Percentiles rank a stretch among this genome's conserved stretches.
phyloP scores from a whole-genome alignment of 1,140 invertebrate genomes.

The Drosophila oshimai region DNA sequence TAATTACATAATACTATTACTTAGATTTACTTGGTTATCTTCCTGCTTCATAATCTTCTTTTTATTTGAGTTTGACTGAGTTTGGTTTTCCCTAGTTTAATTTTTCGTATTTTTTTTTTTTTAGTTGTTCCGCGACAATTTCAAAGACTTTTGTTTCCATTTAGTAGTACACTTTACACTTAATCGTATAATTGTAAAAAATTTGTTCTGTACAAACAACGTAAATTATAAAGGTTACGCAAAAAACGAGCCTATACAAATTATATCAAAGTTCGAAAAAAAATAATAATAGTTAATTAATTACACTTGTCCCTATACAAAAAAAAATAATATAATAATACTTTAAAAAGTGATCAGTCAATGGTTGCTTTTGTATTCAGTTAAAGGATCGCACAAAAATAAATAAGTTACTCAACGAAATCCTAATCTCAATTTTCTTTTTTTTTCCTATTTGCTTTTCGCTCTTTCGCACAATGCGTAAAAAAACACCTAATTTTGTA shows the following conservation, averaged over 20 bases:
- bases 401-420: conserved; percentile 59
- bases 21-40: conserved; percentile 64
- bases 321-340: conserved; percentile 74
- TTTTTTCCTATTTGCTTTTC: conserved; percentile 14
- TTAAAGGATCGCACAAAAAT: conserved; percentile 52
- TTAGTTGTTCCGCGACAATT: conserved; percentile 73
- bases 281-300: conserved; percentile 39
- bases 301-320: conserved; percentile 68
- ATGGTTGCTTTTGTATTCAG: conserved; percentile 65
- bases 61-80: conserved; percentile 29
- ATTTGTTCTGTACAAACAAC: conserved; percentile 61
- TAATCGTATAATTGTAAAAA: conserved; percentile 68
- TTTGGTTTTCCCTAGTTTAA: conserved; percentile 42
- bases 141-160: conserved; percentile 74
- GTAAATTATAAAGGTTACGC: conserved; percentile 35
- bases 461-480: conserved; percentile 9
- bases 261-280: conserved; percentile 36
- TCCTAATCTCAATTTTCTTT: conserved; percentile 55
- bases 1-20: conserved; percentile 76
- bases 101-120: conserved; percentile 23
- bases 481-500: conserved; percentile 55
- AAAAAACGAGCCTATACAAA: conserved; percentile 48
- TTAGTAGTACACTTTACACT: conserved; percentile 71
- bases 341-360: conserved; percentile 78
- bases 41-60: conserved; percentile 19